Conservation (phyloP, 2,113 vertebrate genomes). For the Mixornis gularis region DNA sequence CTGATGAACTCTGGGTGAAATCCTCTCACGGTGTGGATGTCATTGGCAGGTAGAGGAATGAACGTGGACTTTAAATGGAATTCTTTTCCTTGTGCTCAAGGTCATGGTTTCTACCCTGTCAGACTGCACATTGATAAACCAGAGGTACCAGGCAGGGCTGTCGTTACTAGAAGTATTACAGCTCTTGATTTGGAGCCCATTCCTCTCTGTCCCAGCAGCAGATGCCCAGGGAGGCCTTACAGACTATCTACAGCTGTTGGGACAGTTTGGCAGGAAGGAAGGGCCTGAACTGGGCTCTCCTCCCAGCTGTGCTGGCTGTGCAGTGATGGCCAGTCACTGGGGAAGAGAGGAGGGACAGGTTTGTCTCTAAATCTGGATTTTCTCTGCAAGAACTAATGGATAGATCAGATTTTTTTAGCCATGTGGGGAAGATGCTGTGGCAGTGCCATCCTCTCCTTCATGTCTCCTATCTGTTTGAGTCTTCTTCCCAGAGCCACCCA, state of each 20-base stretch:
- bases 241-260: background rate
- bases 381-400: background rate
- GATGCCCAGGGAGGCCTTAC: background rate
- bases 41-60: background rate
- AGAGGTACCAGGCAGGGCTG: background rate
- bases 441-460: background rate
- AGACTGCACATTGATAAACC: background rate
- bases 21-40: fast-evolving
- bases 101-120: background rate
- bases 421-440: fast-evolving
- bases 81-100: background rate
- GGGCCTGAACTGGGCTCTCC: background rate
- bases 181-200: background rate
- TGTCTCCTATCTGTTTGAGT: fast-evolving
- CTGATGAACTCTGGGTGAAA: background rate
- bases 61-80: background rate
- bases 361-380: background rate
- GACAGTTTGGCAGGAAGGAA: background rate
- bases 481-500: background rate
- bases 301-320: background rate
- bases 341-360: background rate
- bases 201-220: background rate
- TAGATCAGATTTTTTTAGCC: background rate
- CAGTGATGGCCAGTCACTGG: background rate
- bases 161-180: fast-evolving